Conservation (phyloP, 2,113 vertebrate genomes). For the Leiothrix lutea region DNA sequence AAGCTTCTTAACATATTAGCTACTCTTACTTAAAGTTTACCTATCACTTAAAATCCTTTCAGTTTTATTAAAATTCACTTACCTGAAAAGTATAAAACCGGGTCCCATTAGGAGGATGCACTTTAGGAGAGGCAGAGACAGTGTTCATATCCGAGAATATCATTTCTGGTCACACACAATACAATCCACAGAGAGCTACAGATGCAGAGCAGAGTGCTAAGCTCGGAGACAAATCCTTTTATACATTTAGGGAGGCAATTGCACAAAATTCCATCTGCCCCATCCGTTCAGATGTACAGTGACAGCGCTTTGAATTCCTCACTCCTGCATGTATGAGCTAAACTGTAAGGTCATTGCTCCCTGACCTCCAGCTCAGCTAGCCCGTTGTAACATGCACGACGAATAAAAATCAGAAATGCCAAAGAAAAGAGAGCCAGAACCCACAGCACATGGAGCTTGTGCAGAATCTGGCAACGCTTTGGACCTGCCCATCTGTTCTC, state of each 20-base stretch:
- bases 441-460: conserved; percentile 70
- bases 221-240: conserved; percentile 75
- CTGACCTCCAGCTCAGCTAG: conserved; percentile 50
- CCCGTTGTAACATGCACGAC: conserved; percentile 18
- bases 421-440: conserved; percentile 63
- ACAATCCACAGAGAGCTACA: conserved; percentile 81
- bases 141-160: conserved; percentile 98
- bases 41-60: conserved; percentile 15
- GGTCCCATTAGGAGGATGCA: conserved; percentile 95
- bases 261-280: conserved; percentile 72
- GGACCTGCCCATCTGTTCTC: conserved; percentile 87
- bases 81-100: conserved; percentile 97
- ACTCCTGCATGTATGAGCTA: conserved; percentile 59
- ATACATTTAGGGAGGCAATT: conserved; percentile 66
- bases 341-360: conserved; percentile 57
- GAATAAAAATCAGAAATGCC: conserved; percentile 47
- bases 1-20: conserved; percentile 13
- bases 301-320: conserved; percentile 56
- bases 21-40: conserved; percentile 55
- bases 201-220: conserved; percentile 68
- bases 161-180: conserved; percentile 84
- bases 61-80: conserved; percentile 74
- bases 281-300: conserved; percentile 60
- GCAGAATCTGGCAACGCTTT: conserved; percentile 80
- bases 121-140: conserved; percentile 93